Conservation (phyloP, 2,797 vertebrate species). For the Syndactyla subalaris region DNA sequence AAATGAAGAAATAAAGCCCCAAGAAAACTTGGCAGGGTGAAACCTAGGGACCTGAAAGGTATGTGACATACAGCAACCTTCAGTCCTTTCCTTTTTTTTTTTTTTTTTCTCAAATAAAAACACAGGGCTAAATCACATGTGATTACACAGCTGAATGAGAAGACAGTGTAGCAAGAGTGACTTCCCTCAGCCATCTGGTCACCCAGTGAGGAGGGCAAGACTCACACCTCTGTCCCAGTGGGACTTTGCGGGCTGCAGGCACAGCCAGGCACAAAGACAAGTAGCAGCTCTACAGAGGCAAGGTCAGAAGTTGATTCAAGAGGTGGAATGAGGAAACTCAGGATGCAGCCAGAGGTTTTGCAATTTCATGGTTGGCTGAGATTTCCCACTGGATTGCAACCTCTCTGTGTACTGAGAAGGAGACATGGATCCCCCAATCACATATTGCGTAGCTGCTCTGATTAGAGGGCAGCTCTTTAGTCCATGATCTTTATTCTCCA, state of each 20-base stretch:
- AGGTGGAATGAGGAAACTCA: neutral
- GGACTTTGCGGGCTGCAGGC: neutral
- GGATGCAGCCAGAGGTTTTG: constrained; percentile 35
- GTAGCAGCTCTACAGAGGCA: neutral
- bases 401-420: neutral
- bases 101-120: neutral
- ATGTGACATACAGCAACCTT: neutral
- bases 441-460: neutral
- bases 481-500: neutral
- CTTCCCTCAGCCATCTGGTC: neutral
- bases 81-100: neutral
- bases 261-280: fast-evolving
- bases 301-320: constrained; percentile 27
- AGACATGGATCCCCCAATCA: neutral
- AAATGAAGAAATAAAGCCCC: neutral
- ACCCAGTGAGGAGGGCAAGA: neutral
- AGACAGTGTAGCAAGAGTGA: neutral
- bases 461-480: neutral
- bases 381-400: constrained; percentile 23
- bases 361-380: constrained; percentile 24
- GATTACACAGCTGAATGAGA: neutral
- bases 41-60: neutral
- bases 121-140: neutral
- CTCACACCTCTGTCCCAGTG: neutral
- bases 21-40: neutral